Base-by-base conservation (phyloP, 2,797 vertebrate genomes). In the Hydrocynus forskahlii region DNA sequence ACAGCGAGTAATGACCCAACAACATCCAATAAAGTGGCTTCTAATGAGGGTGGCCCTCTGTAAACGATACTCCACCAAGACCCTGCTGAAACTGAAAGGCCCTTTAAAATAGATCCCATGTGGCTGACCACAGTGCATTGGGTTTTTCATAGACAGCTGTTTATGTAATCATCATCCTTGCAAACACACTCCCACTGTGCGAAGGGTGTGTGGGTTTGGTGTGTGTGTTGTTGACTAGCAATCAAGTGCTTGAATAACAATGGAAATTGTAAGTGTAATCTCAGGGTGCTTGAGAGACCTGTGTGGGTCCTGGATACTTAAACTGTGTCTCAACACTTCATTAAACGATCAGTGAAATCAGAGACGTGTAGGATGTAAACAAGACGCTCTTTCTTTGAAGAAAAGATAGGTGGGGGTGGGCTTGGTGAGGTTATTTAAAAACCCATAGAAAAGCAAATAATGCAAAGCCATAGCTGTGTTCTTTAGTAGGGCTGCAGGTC, bases 1-100 rank as follows among this genome's bases (percentile, higher is more conserved):
- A 91, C 84, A 86, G 87, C 83, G 88, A 89, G 88, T 91, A 93
- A 93, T 92, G 91, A 91, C 83, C 91, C 91, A 89, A 86, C 89
- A 84, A 86, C 79, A 85, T 88, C 85, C 90, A 90, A 90, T 93
- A 91, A 94, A 93, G 89, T 88, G 84, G 85, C 81, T 74, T 85
- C 86, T 93, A 92, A 94, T 92, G 89, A 92, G 89, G 87, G 86
- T 64, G 48, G 71, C 86, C 78, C 52, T 60, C 86, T 80, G 62
- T 90, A 87, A 83, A 84, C 89, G 76, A 79, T 57, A 75, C 83
- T 78, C 29, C 21, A 67, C 64, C 25, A 5, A 40, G 60, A 57
- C 50, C 63, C 38, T 54, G 70, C 75, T 52, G 66, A 87, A 80
- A 86, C 77, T 75, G 52, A 83, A 78, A 80, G 69, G 82, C 71